Evolutionary conservation across 1,140 invertebrate species (phyloP), one percentile per base, ranked within the genome.

Genomic region (Drosophila melanica): DNA sequence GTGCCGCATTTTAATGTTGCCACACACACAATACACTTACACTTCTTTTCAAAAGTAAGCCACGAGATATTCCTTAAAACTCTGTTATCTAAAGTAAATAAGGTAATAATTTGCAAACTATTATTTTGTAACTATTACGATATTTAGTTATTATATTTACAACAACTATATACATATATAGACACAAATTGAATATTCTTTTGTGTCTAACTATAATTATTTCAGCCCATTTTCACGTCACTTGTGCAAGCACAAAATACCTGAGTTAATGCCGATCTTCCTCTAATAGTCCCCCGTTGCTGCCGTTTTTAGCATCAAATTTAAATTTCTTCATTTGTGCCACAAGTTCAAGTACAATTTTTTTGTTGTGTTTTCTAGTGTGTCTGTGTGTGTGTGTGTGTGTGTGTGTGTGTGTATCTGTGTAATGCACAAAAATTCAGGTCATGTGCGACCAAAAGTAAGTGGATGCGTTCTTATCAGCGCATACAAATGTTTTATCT

Each of bases 401-500:
- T 50, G 27, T 58, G 11, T 20, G 41, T 50, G 11, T 62, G 7
- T 37, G 3, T 71, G 33, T 37, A 48, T 41, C 33, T 69, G 37
- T 59, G 59, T 44, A 66, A 16, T 54, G 20, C 48, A 73, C 55
- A 63, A 86, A 79, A 79, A 87, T 87, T 87, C 82, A 87, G 76
- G 82, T 87, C 82, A 87, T 87, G 82, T 87, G 76, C 82, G 82
- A 87, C 79, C 79, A 82, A 87, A 87, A 87, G 82, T 87, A 87
- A 87, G 82, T 87, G 82, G 82, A 87, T 87, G 82, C 82, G 82
- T 79, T 87, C 82, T 87, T 87, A 87, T 87, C 82, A 87, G 82
- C 79, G 82, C 82, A 87, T 87, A 87, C 82, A 87, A 87, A 87
- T 87, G 82, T 87, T 87, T 87, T 87, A 87, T 87, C 82, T 87